These are phyloP conservation scores for Noctua fimbriata DNA, from an alignment of 2,888 invertebrate species.

Conservation along the genomic window DNA sequence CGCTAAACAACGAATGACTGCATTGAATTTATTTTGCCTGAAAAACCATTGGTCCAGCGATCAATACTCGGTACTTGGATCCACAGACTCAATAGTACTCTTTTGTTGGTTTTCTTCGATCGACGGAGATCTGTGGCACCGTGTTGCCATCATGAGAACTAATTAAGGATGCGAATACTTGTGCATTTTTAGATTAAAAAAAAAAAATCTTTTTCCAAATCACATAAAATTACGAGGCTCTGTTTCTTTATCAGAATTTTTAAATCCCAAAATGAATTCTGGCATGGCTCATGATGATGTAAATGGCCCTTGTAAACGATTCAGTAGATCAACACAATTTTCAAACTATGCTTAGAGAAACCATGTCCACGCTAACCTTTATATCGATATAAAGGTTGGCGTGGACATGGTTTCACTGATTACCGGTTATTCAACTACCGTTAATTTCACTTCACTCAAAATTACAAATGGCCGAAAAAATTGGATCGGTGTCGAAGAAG, in stretches of 20 bases:
- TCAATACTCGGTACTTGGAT: slow-evolving; percentile 77
- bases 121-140: slow-evolving; percentile 11
- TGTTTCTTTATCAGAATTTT: not conserved
- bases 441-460: slow-evolving; percentile 24
- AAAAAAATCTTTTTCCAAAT: no score
- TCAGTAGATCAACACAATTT: not conserved
- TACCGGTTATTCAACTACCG: slow-evolving; percentile 30
- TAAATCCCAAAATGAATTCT: not conserved
- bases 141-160: slow-evolving; percentile 27
- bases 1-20: slow-evolving; percentile 77
- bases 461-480: slow-evolving; percentile 75
- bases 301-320: not conserved
- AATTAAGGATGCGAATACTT: slow-evolving; percentile 5
- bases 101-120: not conserved
- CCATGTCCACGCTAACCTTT: not conserved
- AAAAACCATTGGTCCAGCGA: slow-evolving; percentile 77
- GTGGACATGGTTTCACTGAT: not conserved
- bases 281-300: not conserved
- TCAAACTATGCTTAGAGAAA: not conserved
- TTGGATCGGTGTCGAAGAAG: slow-evolving; percentile 62
- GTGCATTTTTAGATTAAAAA: not conserved
- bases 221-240: not conserved
- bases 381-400: not conserved
- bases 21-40: slow-evolving; percentile 78
- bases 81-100: not conserved